Conservation (phyloP, 2,888 invertebrate genomes). For the Biston betularia region DNA sequence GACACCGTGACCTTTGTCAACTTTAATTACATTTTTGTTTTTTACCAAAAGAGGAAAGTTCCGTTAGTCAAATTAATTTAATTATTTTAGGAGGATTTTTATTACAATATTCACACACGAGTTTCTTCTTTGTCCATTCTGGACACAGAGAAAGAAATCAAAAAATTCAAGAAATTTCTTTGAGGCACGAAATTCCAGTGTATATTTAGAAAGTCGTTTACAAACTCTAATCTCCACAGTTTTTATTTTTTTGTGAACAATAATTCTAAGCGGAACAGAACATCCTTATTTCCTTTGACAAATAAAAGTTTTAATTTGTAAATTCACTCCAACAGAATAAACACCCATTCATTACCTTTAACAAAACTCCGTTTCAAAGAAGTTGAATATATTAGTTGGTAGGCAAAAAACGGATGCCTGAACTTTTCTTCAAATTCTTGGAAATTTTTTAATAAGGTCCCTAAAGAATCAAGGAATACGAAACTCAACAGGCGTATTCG, state of each 20-base stretch:
- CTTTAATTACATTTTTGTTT: no score
- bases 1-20: no score
- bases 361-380: slow-evolving; percentile 24
- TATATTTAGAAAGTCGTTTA: background rate
- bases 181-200: background rate
- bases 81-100: no score
- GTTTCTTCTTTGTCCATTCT: no score
- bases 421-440: slow-evolving; percentile 27
- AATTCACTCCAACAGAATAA: slow-evolving; percentile 29
- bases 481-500: slow-evolving; percentile 14
- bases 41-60: no score
- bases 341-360: slow-evolving; percentile 31
- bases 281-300: slow-evolving; percentile 20
- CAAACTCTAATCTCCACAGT: slow-evolving; percentile 5
- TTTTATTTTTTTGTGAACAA: background rate
- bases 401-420: slow-evolving; percentile 24
- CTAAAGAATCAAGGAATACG: slow-evolving; percentile 13
- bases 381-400: slow-evolving; percentile 27
- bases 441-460: slow-evolving; percentile 35
- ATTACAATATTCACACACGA: no score
- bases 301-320: slow-evolving; percentile 30
- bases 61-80: no score
- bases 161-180: no score
- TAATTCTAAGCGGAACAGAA: slow-evolving; percentile 15
- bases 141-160: no score